Evolutionary conservation across 2,113 vertebrate species (phyloP), one percentile per base, ranked within the genome.

Genomic region (Collichthys lucidus): DNA sequence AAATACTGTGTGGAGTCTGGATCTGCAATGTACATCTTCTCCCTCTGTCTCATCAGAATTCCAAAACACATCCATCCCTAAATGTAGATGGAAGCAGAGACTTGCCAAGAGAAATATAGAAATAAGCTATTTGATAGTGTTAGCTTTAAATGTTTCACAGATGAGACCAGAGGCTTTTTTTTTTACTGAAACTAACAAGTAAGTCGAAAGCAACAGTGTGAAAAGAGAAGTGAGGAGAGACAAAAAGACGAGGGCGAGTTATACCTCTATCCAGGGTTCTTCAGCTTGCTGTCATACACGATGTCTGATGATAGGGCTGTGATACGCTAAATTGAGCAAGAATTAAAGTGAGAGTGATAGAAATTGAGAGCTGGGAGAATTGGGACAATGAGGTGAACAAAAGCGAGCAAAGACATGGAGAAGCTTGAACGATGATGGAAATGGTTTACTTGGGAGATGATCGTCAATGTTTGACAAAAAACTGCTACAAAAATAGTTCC

Each of bases 371-470:
- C 14, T 1, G 29, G 10, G 50, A 57, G 55, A 65, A 68, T 49
- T n/a, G 17, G 56, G 72, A 66, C 47, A 12, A 56, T 71, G 71
- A 83, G 74, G 72, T 80, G 72, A 88, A 83, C 77, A 73, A 47
- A 56, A 71, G 73, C 12, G 11, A 83, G 72, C 53, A 84, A 77
- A 80, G 31, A 67, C 75, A 76, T 44, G 57, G 40, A 82, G 59
- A 75, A 29, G 70, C 44, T 65, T 70, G 55, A 67, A 24, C n/a
- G 44, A 53, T 26, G 69, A 56, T 14, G 12, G 22, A 22, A 15
- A 11, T 24, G n/a, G 55, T 22, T 7, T 8, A n/a, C 20, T n/a
- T n/a, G 2, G 19, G 20, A 19, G 52, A 6, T n/a, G 11, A 53
- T 53, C 10, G 49, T 19, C 49, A 19, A 40, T 40, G 35, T 40